Evolutionary conservation across 2,888 invertebrate species (phyloP).

Genomic region (Brachyopa scutellaris): DNA sequence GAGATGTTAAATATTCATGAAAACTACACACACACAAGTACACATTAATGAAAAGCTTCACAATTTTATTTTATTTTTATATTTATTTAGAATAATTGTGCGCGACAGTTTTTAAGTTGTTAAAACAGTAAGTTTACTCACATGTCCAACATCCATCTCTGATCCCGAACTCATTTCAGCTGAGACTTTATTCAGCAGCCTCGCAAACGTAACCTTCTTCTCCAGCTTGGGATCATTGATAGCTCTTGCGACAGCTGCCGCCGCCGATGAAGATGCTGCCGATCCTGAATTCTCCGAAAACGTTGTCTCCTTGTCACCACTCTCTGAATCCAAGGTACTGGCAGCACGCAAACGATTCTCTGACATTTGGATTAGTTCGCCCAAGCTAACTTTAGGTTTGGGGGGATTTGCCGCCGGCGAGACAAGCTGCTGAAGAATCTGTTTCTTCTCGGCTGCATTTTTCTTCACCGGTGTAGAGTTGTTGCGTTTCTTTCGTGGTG

Average conservation of each 20-base stretch:
- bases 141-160: slow-evolving; percentile 85
- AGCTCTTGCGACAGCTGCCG: slow-evolving; percentile 84
- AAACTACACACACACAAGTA: slow-evolving; percentile 21
- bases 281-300: slow-evolving; percentile 83
- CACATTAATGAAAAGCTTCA: slow-evolving; percentile 7
- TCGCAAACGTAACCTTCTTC: slow-evolving; percentile 90
- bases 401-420: slow-evolving; percentile 86
- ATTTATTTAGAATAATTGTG: too few species aligned
- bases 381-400: slow-evolving; percentile 84
- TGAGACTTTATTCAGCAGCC: slow-evolving; percentile 88
- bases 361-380: slow-evolving; percentile 89
- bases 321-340: slow-evolving; percentile 82
- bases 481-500: slow-evolving; percentile 90
- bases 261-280: slow-evolving; percentile 80
- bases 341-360: slow-evolving; percentile 84
- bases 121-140: too few species aligned
- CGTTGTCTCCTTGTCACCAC: slow-evolving; percentile 85
- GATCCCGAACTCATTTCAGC: slow-evolving; percentile 90
- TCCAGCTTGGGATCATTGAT: slow-evolving; percentile 87
- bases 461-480: slow-evolving; percentile 91
- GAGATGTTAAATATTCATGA: neutral
- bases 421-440: slow-evolving; percentile 90
- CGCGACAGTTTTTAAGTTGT: too few species aligned
- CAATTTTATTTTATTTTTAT: neutral
- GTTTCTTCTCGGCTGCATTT: slow-evolving; percentile 89